Percentiles rank a stretch among this genome's conserved stretches.
Conservation (phyloP, 2,888 invertebrate genomes). For the Xestia ashworthii region DNA sequence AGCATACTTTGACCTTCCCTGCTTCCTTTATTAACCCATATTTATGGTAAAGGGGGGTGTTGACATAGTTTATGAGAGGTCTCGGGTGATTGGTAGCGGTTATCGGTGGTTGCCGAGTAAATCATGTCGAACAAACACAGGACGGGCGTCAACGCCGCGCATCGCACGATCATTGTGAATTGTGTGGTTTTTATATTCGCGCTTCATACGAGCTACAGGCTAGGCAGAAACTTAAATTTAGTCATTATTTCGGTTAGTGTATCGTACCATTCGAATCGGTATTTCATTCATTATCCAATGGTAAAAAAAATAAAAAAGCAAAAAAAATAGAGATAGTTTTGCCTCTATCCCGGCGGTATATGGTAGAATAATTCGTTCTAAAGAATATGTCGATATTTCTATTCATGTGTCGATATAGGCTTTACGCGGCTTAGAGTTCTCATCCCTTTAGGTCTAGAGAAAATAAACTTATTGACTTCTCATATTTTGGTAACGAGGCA, state of each 20-base stretch:
- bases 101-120: constrained; percentile 65
- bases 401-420: neutral
- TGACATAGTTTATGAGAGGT: constrained; percentile 57
- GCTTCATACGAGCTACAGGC: constrained; percentile 42
- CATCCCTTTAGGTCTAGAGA: neutral
- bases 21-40: constrained; percentile 52
- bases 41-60: constrained; percentile 36
- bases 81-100: constrained; percentile 59
- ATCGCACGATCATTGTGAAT: constrained; percentile 69
- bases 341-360: no score
- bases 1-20: constrained; percentile 70
- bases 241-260: neutral
- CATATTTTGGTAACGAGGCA: neutral
- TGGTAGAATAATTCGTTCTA: neutral
- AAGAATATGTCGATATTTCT: neutral
- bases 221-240: constrained; percentile 29
- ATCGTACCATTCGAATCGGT: neutral
- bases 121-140: constrained; percentile 70
- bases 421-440: neutral
- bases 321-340: no score
- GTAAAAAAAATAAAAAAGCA: no score
- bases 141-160: constrained; percentile 65
- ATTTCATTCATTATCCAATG: no score
- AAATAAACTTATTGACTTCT: neutral
- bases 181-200: constrained; percentile 56